phyloP scores from a whole-genome alignment of 2,113 vertebrate genomes.

The Okapia johnstoni region DNA sequence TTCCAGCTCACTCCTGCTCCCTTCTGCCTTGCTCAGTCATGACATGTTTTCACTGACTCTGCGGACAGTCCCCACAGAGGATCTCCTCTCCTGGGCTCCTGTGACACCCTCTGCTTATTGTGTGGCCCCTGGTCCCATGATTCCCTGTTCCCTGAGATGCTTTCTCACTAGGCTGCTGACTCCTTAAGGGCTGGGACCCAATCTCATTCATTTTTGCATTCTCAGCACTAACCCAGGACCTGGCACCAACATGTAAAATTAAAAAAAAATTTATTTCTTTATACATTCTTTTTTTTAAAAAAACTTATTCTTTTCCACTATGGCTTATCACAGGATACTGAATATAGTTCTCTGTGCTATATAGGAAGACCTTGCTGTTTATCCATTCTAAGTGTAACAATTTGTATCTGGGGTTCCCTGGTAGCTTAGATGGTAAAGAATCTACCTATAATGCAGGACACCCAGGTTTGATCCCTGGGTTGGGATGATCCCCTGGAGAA shows the following conservation, averaged over 20 bases:
- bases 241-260: background rate
- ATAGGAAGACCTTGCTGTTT: background rate
- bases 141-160: background rate
- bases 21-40: background rate
- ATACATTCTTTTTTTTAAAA: background rate
- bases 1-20: too few species aligned
- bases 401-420: background rate
- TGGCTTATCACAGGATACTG: background rate
- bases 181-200: background rate
- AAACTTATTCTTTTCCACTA: background rate
- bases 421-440: background rate
- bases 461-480: background rate
- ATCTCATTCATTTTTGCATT: background rate
- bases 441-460: background rate
- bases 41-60: background rate
- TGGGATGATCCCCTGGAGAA: background rate
- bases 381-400: background rate
- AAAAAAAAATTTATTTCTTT: background rate
- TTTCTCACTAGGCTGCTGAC: background rate
- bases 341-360: background rate
- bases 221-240: background rate
- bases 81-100: accelerated
- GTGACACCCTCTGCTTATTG: background rate
- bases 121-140: background rate
- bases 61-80: accelerated